Evolutionary conservation across 2,113 vertebrate species (phyloP).

Genomic region (Pungitius pungitius): DNA sequence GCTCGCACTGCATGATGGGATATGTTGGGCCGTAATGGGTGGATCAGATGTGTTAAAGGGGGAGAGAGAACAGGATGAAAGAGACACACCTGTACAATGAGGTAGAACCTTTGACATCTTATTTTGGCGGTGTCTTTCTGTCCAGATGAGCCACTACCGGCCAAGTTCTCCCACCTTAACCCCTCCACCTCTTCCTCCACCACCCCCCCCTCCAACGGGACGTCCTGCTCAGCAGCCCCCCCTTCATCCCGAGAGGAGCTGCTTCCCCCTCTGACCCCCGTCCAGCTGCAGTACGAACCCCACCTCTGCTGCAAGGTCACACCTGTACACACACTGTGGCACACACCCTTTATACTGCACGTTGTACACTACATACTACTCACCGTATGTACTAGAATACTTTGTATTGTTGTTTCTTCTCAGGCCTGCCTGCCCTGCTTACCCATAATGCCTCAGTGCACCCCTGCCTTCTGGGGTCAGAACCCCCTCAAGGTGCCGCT

Average conservation of each 20-base stretch:
- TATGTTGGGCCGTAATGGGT: no score
- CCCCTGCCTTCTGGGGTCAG: constrained; percentile 74
- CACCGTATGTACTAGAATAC: neutral
- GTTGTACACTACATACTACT: neutral
- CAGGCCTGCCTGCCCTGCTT: constrained; percentile 78
- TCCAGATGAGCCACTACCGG: constrained; percentile 35
- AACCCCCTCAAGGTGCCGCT: constrained; percentile 90
- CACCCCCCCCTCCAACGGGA: neutral
- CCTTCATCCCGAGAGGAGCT: constrained; percentile 50
- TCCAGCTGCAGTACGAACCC: constrained; percentile 43
- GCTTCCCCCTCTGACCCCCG: constrained; percentile 35
- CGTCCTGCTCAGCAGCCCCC: neutral
- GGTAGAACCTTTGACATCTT: neutral
- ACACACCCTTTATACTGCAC: neutral
- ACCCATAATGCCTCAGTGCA: constrained; percentile 49
- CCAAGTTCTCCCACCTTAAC: neutral
- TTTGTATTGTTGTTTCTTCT: neutral
- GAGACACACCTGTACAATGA: no score
- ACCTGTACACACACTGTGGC: neutral
- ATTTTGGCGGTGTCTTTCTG: neutral
- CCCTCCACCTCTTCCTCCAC: neutral
- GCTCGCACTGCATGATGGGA: no score
- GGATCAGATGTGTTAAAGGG: no score
- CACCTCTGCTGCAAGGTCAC: constrained; percentile 80
- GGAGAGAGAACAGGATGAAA: no score